Evolutionary conservation across 2,888 invertebrate genomes (phyloP).

Genomic region (Amaurobius ferox): DNA sequence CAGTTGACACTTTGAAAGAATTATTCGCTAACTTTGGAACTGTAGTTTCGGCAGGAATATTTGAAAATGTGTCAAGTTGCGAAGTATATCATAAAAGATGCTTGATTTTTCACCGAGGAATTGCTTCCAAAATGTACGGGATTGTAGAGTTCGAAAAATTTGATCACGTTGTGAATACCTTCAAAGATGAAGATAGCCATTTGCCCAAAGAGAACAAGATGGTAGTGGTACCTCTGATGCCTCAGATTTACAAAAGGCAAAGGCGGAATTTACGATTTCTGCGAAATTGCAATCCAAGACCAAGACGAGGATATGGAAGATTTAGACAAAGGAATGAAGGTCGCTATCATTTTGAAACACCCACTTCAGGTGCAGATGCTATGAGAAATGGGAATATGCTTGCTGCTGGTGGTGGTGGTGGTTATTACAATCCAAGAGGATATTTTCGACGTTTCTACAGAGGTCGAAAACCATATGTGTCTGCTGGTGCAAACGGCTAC

Average conservation of each 20-base stretch:
- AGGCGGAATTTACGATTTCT: neutral
- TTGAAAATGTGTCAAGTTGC: constrained; percentile 83
- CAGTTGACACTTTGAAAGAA: constrained; percentile 92
- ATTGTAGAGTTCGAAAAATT: constrained; percentile 93
- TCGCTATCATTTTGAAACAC: neutral
- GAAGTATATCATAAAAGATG: constrained; percentile 92
- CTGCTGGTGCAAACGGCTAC: neutral
- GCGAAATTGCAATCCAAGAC: neutral
- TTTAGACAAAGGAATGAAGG: neutral
- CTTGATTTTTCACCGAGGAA: constrained; percentile 86
- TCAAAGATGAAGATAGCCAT: constrained; percentile 75
- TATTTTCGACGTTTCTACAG: constrained; percentile 2
- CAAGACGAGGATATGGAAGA: neutral
- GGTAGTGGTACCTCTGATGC: constrained; percentile 45
- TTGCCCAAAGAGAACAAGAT: constrained; percentile 49
- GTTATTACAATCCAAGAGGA: neutral
- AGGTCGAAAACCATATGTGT: neutral
- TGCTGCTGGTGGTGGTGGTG: neutral
- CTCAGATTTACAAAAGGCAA: constrained; percentile 8
- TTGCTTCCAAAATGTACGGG: constrained; percentile 90
- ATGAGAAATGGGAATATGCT: no score
- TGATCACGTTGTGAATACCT: constrained; percentile 88
- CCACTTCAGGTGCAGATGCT: neutral
- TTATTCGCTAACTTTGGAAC: constrained; percentile 92
- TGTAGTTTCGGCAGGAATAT: constrained; percentile 90